phyloP scores from a whole-genome alignment of 2,888 invertebrate species.

The Eulithis testata region DNA sequence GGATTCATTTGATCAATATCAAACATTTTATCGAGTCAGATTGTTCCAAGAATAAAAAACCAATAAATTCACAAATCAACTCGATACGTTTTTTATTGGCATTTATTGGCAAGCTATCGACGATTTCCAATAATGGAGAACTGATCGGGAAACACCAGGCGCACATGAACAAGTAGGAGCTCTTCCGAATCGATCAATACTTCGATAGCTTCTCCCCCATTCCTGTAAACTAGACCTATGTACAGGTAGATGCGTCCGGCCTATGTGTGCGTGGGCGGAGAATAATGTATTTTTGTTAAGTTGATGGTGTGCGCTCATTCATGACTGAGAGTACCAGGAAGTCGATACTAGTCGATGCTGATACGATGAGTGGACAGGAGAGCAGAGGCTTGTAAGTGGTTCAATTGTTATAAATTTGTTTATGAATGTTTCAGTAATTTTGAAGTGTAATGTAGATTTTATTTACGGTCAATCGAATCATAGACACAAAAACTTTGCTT shows the following conservation, averaged over 20 bases:
- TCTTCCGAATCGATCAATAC: conserved; percentile 79
- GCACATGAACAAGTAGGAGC: conserved; percentile 55
- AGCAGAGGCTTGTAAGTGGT: conserved; percentile 17
- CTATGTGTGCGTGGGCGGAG: conserved; percentile 40
- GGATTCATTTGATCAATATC: no score
- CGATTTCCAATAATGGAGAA: conserved; percentile 77
- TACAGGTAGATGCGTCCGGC: conserved; percentile 44
- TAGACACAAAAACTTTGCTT: no score
- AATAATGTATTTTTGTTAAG: conserved; percentile 2
- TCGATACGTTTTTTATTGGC: not conserved
- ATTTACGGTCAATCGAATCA: no score
- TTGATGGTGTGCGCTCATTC: conserved; percentile 16
- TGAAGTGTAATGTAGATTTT: not conserved
- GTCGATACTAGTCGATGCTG: conserved; percentile 18
- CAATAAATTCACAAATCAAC: not conserved
- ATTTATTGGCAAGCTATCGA: conserved; percentile 65
- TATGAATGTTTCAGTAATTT: not conserved
- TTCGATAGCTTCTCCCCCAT: conserved; percentile 60
- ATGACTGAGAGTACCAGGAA: conserved; percentile 27
- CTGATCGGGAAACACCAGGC: conserved; percentile 79
- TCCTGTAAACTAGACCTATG: conserved; percentile 31
- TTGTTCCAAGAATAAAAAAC: no score
- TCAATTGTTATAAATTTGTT: conserved; percentile 3
- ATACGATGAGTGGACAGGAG: conserved; percentile 19
- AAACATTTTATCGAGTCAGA: no score